Base-by-base conservation (phyloP, 2,797 vertebrate genomes). In the Lithobates sylvaticus region DNA sequence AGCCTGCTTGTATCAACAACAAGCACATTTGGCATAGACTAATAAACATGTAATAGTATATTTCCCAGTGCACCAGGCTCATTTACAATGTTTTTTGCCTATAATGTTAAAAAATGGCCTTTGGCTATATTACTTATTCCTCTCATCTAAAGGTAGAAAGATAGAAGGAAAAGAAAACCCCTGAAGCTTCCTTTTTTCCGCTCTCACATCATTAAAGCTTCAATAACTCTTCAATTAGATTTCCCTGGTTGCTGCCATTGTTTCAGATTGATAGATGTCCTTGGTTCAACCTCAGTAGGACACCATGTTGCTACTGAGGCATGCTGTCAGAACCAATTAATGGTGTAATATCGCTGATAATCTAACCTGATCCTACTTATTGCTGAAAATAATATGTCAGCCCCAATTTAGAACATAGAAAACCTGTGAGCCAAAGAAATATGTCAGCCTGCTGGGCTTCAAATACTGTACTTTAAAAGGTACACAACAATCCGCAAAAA, bases 191-290 rank as follows among this genome's bases (percentile, higher is more conserved):
- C 91, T 93, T 94, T 92, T 94, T 95, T 32, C 94, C 93, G 93
- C 91, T 94, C 92, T 95, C 93, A 94, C 91, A 94, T 94, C 93
- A 95, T 95, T 95, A 95, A 93, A 90, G 92, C 91, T 94, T 93
- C 94, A 95, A 92, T 93, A 92, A 95, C 94, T 94, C 94, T 93
- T 91, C 93, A 94, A 95, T 96, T 95, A 95, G 93, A 92, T 95
- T 91, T 93, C 91, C 90, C 90, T 90, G 92, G 91, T 92, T 92
- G 93, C 91, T 91, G 92, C 90, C 93, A 92, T 90, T 81, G 26
- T 85, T 90, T 84, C 94, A 84, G 94, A 96, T 90, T 95, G 95
- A 96, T 95, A 93, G 89, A 88, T 95, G 95, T 95, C 95, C 95
- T 96, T 96, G 95, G 92, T 89, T 93, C 91, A 91, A 92, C 91